Evolutionary conservation across 2,113 vertebrate genomes (phyloP).

Genomic region (Gallinago media): DNA sequence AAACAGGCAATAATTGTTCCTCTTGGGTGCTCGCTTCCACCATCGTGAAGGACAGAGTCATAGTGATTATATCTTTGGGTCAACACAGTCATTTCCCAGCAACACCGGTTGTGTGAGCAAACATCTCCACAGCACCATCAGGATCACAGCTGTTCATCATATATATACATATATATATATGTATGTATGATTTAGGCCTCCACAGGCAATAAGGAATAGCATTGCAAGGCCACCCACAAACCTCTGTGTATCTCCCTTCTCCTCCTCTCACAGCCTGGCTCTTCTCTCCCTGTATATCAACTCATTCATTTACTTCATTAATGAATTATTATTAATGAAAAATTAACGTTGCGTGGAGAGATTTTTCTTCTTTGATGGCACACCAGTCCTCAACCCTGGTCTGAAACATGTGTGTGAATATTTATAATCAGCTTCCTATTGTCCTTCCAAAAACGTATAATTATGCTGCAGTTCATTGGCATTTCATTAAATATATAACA

Average conservation of each 20-base stretch:
- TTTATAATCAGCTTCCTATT: slow-evolving; percentile 11
- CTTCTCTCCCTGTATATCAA: not conserved
- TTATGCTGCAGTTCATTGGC: not conserved
- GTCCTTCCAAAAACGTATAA: slow-evolving; percentile 6
- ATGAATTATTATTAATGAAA: slow-evolving; percentile 17
- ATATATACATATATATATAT: not conserved
- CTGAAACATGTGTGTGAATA: not conserved
- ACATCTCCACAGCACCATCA: not conserved
- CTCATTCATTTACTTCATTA: not conserved
- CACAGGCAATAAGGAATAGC: not conserved
- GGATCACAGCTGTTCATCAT: not conserved
- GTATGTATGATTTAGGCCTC: not conserved
- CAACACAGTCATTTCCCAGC: not conserved
- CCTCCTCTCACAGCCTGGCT: not conserved
- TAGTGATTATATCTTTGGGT: not conserved
- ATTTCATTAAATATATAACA: slow-evolving; percentile 20
- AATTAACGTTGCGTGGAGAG: not conserved
- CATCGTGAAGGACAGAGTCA: not conserved
- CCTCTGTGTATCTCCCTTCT: not conserved
- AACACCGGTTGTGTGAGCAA: not conserved
- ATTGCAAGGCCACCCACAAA: not conserved
- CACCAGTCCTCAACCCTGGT: not conserved
- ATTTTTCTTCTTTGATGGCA: not conserved
- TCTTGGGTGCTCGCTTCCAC: not conserved
- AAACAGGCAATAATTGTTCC: not conserved